Evolutionary conservation across 2,888 invertebrate genomes (phyloP).

Genomic region (Hanleya hanleyi): DNA sequence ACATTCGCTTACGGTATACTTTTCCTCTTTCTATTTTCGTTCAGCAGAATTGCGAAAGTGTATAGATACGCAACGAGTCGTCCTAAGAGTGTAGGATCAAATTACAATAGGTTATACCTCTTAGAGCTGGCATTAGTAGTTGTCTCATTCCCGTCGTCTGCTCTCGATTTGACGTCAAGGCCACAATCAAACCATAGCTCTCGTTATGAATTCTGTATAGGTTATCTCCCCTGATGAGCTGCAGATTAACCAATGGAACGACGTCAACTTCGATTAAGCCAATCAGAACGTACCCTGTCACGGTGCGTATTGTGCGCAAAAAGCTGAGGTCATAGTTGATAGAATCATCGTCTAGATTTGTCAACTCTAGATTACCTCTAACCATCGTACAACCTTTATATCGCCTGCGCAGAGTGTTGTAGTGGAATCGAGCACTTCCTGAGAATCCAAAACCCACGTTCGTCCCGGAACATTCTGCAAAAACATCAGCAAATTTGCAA

Average conservation of each 20-base stretch:
- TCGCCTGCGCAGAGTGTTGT: constrained; percentile 73
- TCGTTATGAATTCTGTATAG: constrained; percentile 82
- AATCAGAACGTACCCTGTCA: constrained; percentile 96
- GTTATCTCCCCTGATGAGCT: constrained; percentile 94
- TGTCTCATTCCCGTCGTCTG: constrained; percentile 56
- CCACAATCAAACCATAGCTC: constrained; percentile 63
- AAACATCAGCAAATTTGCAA: not conserved
- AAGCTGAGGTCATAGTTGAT: constrained; percentile 91
- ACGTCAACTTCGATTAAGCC: constrained; percentile 83
- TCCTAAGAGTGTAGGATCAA: no score
- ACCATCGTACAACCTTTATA: constrained; percentile 99
- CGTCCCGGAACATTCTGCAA: constrained; percentile 58
- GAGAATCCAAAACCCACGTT: constrained; percentile 57
- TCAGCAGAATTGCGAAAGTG: no score
- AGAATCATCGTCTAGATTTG: constrained; percentile 81
- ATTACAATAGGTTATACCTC: constrained; percentile 49
- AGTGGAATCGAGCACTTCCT: constrained; percentile 54
- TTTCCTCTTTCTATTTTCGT: no score
- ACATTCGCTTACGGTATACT: no score
- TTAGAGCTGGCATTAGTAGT: constrained; percentile 58
- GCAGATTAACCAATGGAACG: constrained; percentile 89
- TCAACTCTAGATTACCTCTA: constrained; percentile 97
- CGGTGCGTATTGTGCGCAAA: constrained; percentile 91
- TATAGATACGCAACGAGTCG: no score
- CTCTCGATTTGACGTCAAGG: constrained; percentile 80